These are phyloP conservation scores for Elgaria multicarinata DNA, from an alignment of 2,113 vertebrate genomes.

Conservation along the genomic window DNA sequence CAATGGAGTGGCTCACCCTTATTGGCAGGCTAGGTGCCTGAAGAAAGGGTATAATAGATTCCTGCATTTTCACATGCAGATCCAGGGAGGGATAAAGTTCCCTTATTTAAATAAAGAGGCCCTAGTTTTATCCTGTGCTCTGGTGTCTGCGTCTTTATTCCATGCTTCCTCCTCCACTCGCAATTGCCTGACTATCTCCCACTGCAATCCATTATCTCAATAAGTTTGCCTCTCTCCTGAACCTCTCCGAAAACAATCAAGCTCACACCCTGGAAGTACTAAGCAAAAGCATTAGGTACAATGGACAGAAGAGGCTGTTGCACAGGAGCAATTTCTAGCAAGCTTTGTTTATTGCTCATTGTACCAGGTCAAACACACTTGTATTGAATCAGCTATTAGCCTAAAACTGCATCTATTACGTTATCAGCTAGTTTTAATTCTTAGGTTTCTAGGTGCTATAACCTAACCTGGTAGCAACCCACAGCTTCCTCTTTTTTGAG, in stretches of 20 bases:
- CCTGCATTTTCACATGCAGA: no score
- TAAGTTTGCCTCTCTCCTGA: not conserved
- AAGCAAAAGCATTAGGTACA: not conserved
- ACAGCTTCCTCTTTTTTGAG: not conserved
- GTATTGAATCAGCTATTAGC: not conserved
- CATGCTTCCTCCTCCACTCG: no score
- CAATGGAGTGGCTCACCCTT: no score
- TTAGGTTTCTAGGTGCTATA: accelerated
- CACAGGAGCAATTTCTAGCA: not conserved
- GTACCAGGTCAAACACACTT: not conserved
- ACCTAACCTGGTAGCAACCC: not conserved
- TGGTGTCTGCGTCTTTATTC: no score
- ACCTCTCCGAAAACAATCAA: not conserved
- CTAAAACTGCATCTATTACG: not conserved
- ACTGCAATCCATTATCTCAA: not conserved
- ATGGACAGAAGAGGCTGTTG: not conserved
- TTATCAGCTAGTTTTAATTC: not conserved
- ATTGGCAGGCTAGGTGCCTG: no score
- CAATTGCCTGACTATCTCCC: not conserved
- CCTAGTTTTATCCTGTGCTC: no score
- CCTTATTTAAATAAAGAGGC: no score
- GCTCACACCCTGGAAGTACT: not conserved
- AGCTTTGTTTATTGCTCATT: not conserved
- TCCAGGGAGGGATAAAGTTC: no score
- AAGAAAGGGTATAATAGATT: no score